Evolutionary conservation across 2,888 invertebrate genomes (phyloP).

Genomic region (Sclerodermus sp.): DNA sequence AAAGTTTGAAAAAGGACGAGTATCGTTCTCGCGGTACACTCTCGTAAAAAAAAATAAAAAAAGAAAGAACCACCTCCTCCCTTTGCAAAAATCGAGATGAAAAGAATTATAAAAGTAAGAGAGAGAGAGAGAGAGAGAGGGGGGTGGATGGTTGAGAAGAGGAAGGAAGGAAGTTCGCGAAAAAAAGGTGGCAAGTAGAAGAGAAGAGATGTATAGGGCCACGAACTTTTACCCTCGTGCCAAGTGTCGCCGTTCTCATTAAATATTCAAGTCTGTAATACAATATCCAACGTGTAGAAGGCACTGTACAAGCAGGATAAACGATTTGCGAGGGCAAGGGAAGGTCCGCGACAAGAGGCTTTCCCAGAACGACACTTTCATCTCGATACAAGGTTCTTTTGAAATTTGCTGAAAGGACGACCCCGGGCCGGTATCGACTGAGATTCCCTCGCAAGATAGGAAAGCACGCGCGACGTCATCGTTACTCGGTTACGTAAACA

Average conservation of each 20-base stretch:
- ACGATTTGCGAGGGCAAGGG: slow-evolving; percentile 32
- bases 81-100: slow-evolving; percentile 37
- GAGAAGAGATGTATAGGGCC: background rate
- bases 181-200: background rate
- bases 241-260: slow-evolving; percentile 53
- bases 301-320: slow-evolving; percentile 33
- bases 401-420: background rate
- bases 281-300: slow-evolving; percentile 54
- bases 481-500: slow-evolving; percentile 6
- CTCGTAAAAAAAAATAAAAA: slow-evolving; percentile 17
- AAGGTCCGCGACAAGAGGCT: slow-evolving; percentile 13
- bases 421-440: slow-evolving; percentile 3
- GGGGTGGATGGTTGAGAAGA: background rate
- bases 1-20: background rate
- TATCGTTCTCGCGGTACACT: slow-evolving; percentile 17
- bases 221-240: slow-evolving; percentile 23
- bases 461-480: background rate
- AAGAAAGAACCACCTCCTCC: slow-evolving; percentile 12
- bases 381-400: slow-evolving; percentile 10
- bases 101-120: too few species aligned
- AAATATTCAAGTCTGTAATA: slow-evolving; percentile 61
- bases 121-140: slow-evolving; percentile 22
- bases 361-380: slow-evolving; percentile 16
- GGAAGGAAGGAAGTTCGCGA: background rate
- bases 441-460: background rate